Percentiles rank a stretch among this genome's conserved stretches.
These are phyloP conservation scores for Balearica regulorum DNA, from an alignment of 2,797 vertebrate genomes.

Conservation along the genomic window DNA sequence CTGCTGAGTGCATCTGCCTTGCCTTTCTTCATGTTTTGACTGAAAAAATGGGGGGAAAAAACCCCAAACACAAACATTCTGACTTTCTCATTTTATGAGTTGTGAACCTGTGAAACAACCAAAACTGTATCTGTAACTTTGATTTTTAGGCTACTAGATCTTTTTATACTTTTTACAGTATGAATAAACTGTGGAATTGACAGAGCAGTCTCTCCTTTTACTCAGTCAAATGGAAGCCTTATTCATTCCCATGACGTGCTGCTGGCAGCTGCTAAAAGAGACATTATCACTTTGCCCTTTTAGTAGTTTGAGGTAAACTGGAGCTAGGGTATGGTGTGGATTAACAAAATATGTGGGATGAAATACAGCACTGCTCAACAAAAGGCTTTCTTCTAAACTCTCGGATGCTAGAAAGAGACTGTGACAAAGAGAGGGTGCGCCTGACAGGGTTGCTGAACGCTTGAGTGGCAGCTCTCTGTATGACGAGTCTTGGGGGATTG, in stretches of 20 bases:
- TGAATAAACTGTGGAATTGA: background rate
- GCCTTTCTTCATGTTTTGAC: background rate
- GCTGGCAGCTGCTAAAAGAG: slow-evolving; percentile 30
- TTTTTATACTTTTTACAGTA: background rate
- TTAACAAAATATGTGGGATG: slow-evolving; percentile 20
- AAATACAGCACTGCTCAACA: background rate
- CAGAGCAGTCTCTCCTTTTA: background rate
- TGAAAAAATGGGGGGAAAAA: background rate
- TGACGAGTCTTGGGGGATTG: slow-evolving; percentile 77
- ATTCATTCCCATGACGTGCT: background rate
- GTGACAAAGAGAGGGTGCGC: slow-evolving; percentile 29
- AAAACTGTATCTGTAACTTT: background rate
- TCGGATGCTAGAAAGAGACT: background rate
- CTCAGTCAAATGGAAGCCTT: background rate
- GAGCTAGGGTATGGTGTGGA: background rate
- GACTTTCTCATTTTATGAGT: background rate
- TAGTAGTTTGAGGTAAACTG: background rate
- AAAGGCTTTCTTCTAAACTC: slow-evolving; percentile 10
- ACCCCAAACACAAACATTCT: background rate
- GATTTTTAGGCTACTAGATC: background rate
- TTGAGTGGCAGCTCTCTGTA: slow-evolving; percentile 78
- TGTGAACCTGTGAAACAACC: background rate
- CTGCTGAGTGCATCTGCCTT: background rate
- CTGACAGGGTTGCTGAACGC: slow-evolving; percentile 56
- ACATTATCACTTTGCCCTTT: slow-evolving; percentile 15